phyloP scores from a whole-genome alignment of 1,140 invertebrate species.

The Coenobita brevimanus region DNA sequence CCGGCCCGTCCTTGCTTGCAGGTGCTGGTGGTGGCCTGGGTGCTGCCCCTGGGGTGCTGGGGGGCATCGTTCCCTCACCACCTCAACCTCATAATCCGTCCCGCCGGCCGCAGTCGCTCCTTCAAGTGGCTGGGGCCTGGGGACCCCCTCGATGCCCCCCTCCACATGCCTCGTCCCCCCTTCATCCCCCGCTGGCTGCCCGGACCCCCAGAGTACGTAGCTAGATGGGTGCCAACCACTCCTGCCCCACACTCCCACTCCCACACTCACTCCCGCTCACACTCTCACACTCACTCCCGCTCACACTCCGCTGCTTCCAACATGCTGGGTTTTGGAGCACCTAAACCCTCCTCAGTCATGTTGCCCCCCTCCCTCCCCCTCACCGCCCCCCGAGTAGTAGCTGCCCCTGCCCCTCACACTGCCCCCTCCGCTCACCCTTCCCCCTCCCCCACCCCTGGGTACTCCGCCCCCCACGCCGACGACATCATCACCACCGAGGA shows the following conservation, averaged over 20 bases:
- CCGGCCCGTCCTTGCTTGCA: slow-evolving; percentile 40
- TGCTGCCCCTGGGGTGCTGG: slow-evolving; percentile 34
- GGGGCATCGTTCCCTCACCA: slow-evolving; percentile 20
- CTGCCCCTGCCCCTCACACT: neutral
- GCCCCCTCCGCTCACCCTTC: neutral
- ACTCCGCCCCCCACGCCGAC: slow-evolving; percentile 26
- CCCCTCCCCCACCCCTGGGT: neutral
- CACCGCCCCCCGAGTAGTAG: neutral
- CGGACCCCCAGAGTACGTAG: slow-evolving; percentile 27
- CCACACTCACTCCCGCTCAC: neutral
- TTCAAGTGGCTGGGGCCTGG: slow-evolving; percentile 43
- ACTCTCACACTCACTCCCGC: neutral
- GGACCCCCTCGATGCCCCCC: slow-evolving; percentile 16
- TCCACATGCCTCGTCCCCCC: slow-evolving; percentile 23
- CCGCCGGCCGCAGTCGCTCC: slow-evolving; percentile 37
- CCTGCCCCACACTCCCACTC: neutral
- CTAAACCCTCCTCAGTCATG: slow-evolving; percentile 11
- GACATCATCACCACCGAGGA: neutral
- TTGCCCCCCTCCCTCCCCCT: neutral
- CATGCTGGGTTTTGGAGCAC: slow-evolving; percentile 15
- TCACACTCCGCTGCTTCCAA: neutral
- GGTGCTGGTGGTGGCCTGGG: slow-evolving; percentile 37
- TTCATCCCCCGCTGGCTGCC: slow-evolving; percentile 45
- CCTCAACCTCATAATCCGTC: slow-evolving; percentile 44
- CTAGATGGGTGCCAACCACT: slow-evolving; percentile 41